phyloP scores from a whole-genome alignment of 2,888 invertebrate genomes.

The Crepidodera aurea region DNA sequence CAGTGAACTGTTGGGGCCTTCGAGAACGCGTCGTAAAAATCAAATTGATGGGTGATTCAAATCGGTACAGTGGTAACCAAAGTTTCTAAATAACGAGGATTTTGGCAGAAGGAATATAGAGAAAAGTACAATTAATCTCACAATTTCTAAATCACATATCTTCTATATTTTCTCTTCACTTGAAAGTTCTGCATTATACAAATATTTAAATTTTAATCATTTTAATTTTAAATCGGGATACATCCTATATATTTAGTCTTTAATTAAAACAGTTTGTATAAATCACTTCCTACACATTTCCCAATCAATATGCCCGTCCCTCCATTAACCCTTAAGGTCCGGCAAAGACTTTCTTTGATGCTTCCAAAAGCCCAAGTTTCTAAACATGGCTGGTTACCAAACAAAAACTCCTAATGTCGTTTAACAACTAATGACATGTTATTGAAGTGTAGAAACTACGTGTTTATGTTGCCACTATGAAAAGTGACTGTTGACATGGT shows the following conservation, averaged over 20 bases:
- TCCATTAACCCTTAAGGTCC: conserved; percentile 28
- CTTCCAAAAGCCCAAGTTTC: conserved; percentile 54
- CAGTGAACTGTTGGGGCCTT: background rate
- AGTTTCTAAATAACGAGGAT: too few relatives aligned
- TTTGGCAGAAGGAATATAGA: too few relatives aligned
- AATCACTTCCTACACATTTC: background rate
- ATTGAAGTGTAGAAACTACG: conserved; percentile 50
- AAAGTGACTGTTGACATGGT: conserved; percentile 11
- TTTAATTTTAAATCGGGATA: too few relatives aligned
- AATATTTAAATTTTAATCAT: too few relatives aligned
- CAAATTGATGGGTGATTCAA: conserved; percentile 12
- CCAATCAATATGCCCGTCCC: conserved; percentile 1
- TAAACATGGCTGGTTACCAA: conserved; percentile 26
- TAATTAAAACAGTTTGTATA: background rate
- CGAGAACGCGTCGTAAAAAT: conserved; percentile 8
- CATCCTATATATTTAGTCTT: background rate
- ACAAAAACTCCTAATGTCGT: conserved; percentile 55
- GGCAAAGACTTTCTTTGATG: conserved; percentile 32
- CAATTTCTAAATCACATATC: too few relatives aligned
- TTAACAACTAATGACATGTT: conserved; percentile 51
- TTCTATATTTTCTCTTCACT: too few relatives aligned
- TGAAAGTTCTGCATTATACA: too few relatives aligned
- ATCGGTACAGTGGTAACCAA: background rate
- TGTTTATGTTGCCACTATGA: conserved; percentile 12
- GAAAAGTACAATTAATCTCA: too few relatives aligned